These are phyloP conservation scores for Latrodectus hesperus DNA, from an alignment of 2,888 invertebrate species.

Conservation along the genomic window DNA sequence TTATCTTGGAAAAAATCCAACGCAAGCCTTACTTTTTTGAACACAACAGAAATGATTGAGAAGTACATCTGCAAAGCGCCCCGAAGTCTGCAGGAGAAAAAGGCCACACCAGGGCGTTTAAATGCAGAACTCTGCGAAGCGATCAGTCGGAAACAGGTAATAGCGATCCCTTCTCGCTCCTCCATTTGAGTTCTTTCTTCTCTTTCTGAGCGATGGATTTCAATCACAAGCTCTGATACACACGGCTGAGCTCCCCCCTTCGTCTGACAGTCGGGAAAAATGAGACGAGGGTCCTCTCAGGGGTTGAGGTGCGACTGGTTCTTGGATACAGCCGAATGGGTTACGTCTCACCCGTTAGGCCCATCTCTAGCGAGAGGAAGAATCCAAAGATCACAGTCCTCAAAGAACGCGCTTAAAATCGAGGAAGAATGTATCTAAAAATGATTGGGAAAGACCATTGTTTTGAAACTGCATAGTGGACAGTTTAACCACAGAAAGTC, in stretches of 20 bases:
- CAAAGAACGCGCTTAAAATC: too few relatives aligned
- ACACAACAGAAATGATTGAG: too few relatives aligned
- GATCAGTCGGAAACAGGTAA: constrained; percentile 9
- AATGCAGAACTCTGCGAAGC: not conserved
- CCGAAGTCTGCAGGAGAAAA: not conserved
- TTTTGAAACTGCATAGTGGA: too few relatives aligned
- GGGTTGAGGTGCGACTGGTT: too few relatives aligned
- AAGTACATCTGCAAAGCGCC: too few relatives aligned
- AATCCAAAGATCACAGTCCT: too few relatives aligned
- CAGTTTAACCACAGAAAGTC: too few relatives aligned
- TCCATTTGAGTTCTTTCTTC: not conserved
- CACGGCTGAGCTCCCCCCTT: not conserved
- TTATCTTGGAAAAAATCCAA: constrained; percentile 24
- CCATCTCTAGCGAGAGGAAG: too few relatives aligned
- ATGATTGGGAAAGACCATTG: too few relatives aligned
- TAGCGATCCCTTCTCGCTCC: not conserved
- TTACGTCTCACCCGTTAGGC: too few relatives aligned
- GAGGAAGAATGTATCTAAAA: too few relatives aligned
- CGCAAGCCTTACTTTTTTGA: not conserved
- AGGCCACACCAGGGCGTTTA: not conserved
- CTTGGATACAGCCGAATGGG: too few relatives aligned
- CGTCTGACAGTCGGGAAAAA: not conserved
- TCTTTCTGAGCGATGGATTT: constrained; percentile 18
- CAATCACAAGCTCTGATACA: constrained; percentile 55
- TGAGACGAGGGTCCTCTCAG: not conserved